A percentile compares a stretch with the other conserved stretches of the same genome.
Conservation (phyloP, 2,888 invertebrate species). For the Auanema freiburgensis region DNA sequence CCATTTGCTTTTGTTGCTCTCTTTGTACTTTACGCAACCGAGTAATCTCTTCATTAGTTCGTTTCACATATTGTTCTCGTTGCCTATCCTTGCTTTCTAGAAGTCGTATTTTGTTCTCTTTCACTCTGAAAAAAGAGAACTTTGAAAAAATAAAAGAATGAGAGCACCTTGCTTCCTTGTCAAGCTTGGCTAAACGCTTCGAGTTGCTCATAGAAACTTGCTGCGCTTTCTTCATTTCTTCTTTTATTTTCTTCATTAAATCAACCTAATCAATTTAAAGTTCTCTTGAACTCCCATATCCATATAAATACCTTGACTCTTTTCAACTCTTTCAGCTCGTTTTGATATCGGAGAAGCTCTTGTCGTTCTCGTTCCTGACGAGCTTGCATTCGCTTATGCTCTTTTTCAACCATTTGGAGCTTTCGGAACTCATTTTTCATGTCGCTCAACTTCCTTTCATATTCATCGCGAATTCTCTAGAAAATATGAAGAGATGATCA, state of each 20-base stretch:
- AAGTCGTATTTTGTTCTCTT: slow-evolving; percentile 80
- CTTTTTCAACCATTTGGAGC: slow-evolving; percentile 82
- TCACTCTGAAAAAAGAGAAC: slow-evolving; percentile 58
- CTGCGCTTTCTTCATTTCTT: slow-evolving; percentile 83
- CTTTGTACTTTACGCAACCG: slow-evolving; percentile 35
- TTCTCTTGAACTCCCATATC: background rate
- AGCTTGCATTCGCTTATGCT: slow-evolving; percentile 80
- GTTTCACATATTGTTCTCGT: slow-evolving; percentile 82
- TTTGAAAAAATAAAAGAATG: background rate
- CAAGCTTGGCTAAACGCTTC: slow-evolving; percentile 82
- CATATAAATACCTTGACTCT: slow-evolving; percentile 75
- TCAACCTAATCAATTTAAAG: slow-evolving; percentile 64
- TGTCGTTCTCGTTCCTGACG: slow-evolving; percentile 38
- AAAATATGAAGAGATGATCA: slow-evolving; percentile 11
- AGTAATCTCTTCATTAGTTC: slow-evolving; percentile 84
- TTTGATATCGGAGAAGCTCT: slow-evolving; percentile 31
- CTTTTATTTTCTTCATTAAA: slow-evolving; percentile 88
- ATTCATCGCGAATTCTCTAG: slow-evolving; percentile 77
- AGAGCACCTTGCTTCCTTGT: slow-evolving; percentile 75
- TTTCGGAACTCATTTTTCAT: slow-evolving; percentile 85
- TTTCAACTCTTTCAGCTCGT: slow-evolving; percentile 75
- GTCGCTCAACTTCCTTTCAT: slow-evolving; percentile 80
- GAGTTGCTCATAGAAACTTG: slow-evolving; percentile 73
- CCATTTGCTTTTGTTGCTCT: slow-evolving; percentile 15
- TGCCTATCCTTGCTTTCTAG: slow-evolving; percentile 80